Percentiles rank a stretch among this genome's conserved stretches.
phyloP scores from a whole-genome alignment of 2,888 invertebrate species.

The Synanthedon tipuliformis region DNA sequence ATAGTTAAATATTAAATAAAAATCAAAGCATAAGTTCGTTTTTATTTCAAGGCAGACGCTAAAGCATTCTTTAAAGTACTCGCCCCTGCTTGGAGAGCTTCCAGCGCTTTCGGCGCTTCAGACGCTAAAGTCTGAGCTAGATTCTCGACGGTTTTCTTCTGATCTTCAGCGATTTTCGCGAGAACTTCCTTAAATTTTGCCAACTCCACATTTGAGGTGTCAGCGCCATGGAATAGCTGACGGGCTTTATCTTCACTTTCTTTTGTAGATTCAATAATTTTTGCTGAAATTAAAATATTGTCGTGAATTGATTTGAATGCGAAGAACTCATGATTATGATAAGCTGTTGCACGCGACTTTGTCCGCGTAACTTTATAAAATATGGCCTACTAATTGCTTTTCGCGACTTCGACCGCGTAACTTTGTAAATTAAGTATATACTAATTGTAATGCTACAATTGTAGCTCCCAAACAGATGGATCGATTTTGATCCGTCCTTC shows the following conservation, averaged over 20 bases:
- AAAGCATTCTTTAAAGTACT: not conserved
- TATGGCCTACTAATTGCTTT: too few relatives aligned
- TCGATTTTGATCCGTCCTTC: too few relatives aligned
- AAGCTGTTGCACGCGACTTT: too few relatives aligned
- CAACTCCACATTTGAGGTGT: conserved; percentile 15
- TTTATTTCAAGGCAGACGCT: conserved; percentile 11
- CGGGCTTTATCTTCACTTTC: conserved; percentile 25
- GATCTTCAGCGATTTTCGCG: not conserved
- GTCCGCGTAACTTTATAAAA: too few relatives aligned
- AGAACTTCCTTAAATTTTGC: conserved; percentile 3
- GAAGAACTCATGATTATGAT: not conserved
- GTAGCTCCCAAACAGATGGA: too few relatives aligned
- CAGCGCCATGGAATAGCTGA: conserved; percentile 17
- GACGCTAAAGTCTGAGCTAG: conserved; percentile 12
- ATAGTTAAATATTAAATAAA: not conserved
- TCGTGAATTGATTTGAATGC: too few relatives aligned
- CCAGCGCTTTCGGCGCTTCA: conserved; percentile 21
- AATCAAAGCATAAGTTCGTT: not conserved
- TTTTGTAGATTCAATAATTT: conserved; percentile 23
- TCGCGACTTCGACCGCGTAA: too few relatives aligned
- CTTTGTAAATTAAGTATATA: too few relatives aligned
- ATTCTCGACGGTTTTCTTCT: not conserved
- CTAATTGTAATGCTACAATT: too few relatives aligned
- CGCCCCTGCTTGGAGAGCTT: conserved; percentile 22
- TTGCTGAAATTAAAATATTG: conserved; percentile 12